phyloP scores from a whole-genome alignment of 2,797 vertebrate genomes.

The Kryptolebias ocellatus region DNA sequence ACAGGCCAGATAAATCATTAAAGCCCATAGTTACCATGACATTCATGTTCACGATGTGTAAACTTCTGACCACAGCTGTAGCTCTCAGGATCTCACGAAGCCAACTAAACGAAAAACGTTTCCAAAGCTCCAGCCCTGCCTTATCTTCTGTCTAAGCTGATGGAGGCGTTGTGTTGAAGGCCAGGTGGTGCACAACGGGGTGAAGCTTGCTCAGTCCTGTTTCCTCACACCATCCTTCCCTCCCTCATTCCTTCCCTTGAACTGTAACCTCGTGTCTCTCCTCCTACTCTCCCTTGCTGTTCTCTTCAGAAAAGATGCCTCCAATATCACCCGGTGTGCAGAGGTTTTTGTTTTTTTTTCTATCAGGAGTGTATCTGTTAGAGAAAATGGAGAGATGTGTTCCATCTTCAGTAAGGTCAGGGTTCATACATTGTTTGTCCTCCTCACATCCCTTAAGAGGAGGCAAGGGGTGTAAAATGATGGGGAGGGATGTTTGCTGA shows the following conservation, averaged over 20 bases:
- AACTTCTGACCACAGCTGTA: not conserved
- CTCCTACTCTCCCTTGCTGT: constrained; percentile 40
- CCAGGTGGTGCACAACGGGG: constrained; percentile 41
- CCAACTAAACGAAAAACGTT: not conserved
- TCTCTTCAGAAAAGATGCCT: constrained; percentile 37
- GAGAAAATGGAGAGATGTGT: constrained; percentile 14
- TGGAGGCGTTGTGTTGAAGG: constrained; percentile 40
- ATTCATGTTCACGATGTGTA: too few relatives aligned
- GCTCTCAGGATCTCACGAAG: constrained; percentile 19
- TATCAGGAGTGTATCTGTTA: constrained; percentile 1
- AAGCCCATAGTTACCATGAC: too few relatives aligned
- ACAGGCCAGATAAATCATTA: too few relatives aligned
- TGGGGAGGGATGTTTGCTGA: constrained; percentile 64
- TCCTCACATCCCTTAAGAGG: constrained; percentile 5
- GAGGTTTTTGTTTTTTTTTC: not conserved
- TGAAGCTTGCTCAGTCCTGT: constrained; percentile 16
- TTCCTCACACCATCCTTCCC: constrained; percentile 47
- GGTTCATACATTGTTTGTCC: constrained; percentile 33
- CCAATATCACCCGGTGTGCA: constrained; percentile 2
- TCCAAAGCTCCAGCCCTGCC: constrained; percentile 11
- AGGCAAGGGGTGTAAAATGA: constrained; percentile 41
- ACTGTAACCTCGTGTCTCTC: constrained; percentile 55
- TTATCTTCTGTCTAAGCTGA: constrained; percentile 46
- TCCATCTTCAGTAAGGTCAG: constrained; percentile 30
- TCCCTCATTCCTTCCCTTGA: constrained; percentile 75